phyloP scores from a whole-genome alignment of 2,113 vertebrate species.

The Eulacestoma nigropectus region DNA sequence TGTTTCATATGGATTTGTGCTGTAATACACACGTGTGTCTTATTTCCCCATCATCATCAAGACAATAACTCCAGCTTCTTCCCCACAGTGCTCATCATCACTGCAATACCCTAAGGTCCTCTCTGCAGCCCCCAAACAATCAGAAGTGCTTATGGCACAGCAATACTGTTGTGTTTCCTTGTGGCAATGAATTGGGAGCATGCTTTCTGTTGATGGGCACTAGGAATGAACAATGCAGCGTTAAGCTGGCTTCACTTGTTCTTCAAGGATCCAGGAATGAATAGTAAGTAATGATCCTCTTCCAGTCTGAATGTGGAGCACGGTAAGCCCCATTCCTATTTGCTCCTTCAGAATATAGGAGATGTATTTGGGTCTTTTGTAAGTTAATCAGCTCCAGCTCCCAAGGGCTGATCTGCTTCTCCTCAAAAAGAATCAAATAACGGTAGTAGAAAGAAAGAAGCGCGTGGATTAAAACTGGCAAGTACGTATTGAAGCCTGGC shows the following conservation, averaged over 20 bases:
- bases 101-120: slow-evolving; percentile 36
- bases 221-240: slow-evolving; percentile 43
- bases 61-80: slow-evolving; percentile 39
- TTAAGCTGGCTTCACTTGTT: slow-evolving; percentile 53
- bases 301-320: background rate
- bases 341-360: background rate
- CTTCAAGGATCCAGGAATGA: slow-evolving; percentile 48
- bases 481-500: background rate
- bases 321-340: background rate
- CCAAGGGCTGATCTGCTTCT: background rate
- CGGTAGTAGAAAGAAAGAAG: background rate
- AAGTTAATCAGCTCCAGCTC: background rate
- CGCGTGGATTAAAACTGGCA: background rate
- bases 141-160: background rate
- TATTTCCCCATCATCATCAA: slow-evolving; percentile 14
- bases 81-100: slow-evolving; percentile 27
- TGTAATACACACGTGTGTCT: background rate
- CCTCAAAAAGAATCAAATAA: background rate
- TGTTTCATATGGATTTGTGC: background rate
- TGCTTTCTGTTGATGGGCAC: slow-evolving; percentile 44
- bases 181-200: slow-evolving; percentile 25
- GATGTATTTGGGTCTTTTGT: background rate
- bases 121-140: slow-evolving; percentile 18
- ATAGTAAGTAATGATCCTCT: slow-evolving; percentile 50
- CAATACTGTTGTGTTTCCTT: slow-evolving; percentile 13